Base-by-base conservation (phyloP, 23 tunicate genomes). In the Ascidia mentula region DNA sequence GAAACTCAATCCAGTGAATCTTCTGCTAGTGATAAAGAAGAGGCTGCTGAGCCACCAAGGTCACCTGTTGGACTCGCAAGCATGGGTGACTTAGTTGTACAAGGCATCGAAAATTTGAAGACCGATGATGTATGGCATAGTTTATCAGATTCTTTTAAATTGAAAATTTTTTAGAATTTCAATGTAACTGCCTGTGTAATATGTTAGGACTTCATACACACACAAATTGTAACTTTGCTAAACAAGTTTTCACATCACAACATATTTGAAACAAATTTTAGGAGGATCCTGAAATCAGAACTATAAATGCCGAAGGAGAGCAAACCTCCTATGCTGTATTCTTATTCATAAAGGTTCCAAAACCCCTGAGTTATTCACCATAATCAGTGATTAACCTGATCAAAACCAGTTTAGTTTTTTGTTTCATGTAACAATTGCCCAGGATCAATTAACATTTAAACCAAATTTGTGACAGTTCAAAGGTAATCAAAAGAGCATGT, bases 61-160 rank as follows among this genome's bases (percentile, higher is more conserved):
- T n/a, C 72, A 34, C 81, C 81, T 60, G 36, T 26, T 45, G 34
- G 82, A 71, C 76, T 69, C 6, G 82, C 38, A 24, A 78, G 69
- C 46, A 85, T 85, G 89, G 89, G 82, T 45, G 89, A 85, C 6
- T 72, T 17, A 31, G 77, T 76, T 26, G 78, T 61, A 6, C 77
- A 85, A 32, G 89, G 82, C 40, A 75, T 85, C 26, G 82, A 70
- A 35, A 69, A 76, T 59, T 61, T 84, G n/a, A 60, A 79, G 37
- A 76, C 81, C 18, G 75, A 77, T 32, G 89, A 85, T 22, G 89
- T 85, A 69, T 38, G 72, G 26, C 17, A 4, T 9, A 9, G 73
- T 69, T 18, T 69, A 69, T 69, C 12, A 17, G n/a, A n/a, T n/a
- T n/a, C n/a, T n/a, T n/a, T n/a, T n/a, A n/a, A n/a, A n/a, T n/a